Evolutionary conservation across 92 coral and sea anemone genomes (phyloP), one percentile per base, ranked within the genome.

Genomic region (Actinostola sp.): DNA sequence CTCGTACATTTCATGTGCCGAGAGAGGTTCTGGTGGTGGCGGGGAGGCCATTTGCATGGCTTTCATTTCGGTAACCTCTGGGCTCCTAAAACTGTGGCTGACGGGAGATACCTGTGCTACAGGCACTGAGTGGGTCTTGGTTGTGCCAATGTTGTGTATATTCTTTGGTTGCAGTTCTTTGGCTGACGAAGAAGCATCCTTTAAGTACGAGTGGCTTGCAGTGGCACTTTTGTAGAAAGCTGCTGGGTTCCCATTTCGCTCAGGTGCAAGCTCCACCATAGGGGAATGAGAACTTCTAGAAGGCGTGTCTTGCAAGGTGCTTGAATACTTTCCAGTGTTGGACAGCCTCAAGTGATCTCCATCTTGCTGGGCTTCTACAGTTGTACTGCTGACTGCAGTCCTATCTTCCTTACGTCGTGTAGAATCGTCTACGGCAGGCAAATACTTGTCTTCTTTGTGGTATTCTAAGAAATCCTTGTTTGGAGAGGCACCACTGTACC

Each of bases 1-100:
- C 79, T 94, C 87, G 60, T 94, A 94, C 98, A 94, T 91, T 69
- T 94, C 98, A 39, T 92, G 89, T 28, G 97, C 93, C 1, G 98
- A 75, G 48, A 85, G 94, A 11, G 92, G 72, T 23, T 81, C 82
- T 8, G 89, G 89, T 29, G 93, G 86, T 0, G 93, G 92, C 13
- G 77, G 71, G 38, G 68, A 75, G 58, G 81, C 85, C 0, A 82
- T 43, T 16, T 73, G 73, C 20, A 65, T 63, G 15, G 70, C 71
- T 66, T 54, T 70, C 5, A 50, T 53, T 46, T 78, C 84, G 10
- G 35, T 50, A 24, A 79, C 20, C 35, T 75, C 82, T 1, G 61
- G 45, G 0, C 82, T 36, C 2, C 71, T 83, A 24, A 43, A 41
- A 16, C 64, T 52, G 1, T 87, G 96, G 64, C 82, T 86, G 15